Percentiles rank a stretch among this genome's conserved stretches.
Conservation (phyloP, 2,113 vertebrate genomes). For the Trochalopteron elliotii region DNA sequence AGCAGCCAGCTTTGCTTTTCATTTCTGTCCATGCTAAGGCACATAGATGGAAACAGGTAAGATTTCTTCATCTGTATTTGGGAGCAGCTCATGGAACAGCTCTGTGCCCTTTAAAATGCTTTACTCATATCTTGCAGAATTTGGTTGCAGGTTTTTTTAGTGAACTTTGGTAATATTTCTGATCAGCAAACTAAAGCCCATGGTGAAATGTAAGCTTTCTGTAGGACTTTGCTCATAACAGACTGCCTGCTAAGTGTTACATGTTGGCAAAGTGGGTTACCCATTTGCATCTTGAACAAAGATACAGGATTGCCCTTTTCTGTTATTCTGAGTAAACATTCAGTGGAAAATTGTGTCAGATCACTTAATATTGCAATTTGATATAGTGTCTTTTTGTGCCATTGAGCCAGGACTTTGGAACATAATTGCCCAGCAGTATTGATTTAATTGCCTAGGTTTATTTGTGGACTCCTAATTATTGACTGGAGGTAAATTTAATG, state of each 20-base stretch:
- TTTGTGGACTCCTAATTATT: conserved; percentile 99
- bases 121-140: background rate
- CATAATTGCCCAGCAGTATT: conserved; percentile 88
- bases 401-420: conserved; percentile 83
- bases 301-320: background rate
- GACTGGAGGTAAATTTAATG: conserved; percentile 99
- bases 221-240: background rate
- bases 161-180: background rate
- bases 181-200: background rate
- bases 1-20: background rate
- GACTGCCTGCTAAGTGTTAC: background rate
- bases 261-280: background rate
- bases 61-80: background rate
- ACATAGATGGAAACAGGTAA: background rate
- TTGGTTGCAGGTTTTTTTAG: background rate
- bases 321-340: conserved; percentile 51
- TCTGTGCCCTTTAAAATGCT: background rate
- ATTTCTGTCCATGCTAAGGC: background rate
- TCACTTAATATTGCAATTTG: conserved; percentile 84
- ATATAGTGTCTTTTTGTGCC: conserved; percentile 91
- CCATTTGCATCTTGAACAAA: background rate
- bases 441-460: conserved; percentile 99
- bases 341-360: conserved; percentile 66
- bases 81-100: background rate
- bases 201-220: background rate